Conservation (phyloP, 1,140 invertebrate genomes). For the Drosophila busckii region DNA sequence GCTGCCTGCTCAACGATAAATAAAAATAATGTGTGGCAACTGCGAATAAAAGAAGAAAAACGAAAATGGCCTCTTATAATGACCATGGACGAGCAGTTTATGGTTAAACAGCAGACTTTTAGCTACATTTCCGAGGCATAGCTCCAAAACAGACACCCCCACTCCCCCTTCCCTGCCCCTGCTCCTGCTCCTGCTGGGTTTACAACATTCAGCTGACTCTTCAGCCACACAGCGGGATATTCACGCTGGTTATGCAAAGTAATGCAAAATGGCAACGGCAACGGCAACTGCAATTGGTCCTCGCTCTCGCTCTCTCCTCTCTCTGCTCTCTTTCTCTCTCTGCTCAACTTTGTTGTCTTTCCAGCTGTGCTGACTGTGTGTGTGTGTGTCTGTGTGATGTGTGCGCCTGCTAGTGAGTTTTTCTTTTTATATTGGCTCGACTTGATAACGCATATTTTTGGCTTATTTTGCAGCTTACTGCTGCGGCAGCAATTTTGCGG, state of each 20-base stretch:
- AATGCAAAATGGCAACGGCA: slow-evolving; percentile 67
- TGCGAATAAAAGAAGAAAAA: slow-evolving; percentile 2
- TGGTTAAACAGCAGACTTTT: slow-evolving; percentile 57
- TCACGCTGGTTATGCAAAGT: slow-evolving; percentile 62
- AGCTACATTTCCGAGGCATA: slow-evolving; percentile 19
- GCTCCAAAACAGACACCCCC: slow-evolving; percentile 35
- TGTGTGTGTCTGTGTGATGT: slow-evolving; percentile 13
- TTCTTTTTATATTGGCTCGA: slow-evolving; percentile 65
- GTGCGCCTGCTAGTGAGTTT: slow-evolving; percentile 9
- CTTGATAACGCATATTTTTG: slow-evolving; percentile 75
- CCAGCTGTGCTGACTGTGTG: slow-evolving; percentile 42
- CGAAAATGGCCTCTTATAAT: slow-evolving; percentile 35
- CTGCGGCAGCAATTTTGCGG: slow-evolving; percentile 66
- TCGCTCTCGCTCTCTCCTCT: not conserved
- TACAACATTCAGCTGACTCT: slow-evolving; percentile 7
- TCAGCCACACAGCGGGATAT: slow-evolving; percentile 28
- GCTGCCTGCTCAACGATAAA: slow-evolving; percentile 46
- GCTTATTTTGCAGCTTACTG: slow-evolving; percentile 74
- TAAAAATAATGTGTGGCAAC: slow-evolving; percentile 58
- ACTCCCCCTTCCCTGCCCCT: slow-evolving; percentile 16
- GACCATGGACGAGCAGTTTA: slow-evolving; percentile 66
- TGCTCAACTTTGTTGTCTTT: slow-evolving; percentile 34
- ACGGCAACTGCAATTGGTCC: slow-evolving; percentile 62
- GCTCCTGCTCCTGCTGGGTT: not conserved
- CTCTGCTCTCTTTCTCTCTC: not conserved